A percentile compares a stretch with the other conserved stretches of the same genome.
These are phyloP conservation scores for Drosophila suzukii DNA, from an alignment of 1,140 invertebrate genomes.

Conservation along the genomic window DNA sequence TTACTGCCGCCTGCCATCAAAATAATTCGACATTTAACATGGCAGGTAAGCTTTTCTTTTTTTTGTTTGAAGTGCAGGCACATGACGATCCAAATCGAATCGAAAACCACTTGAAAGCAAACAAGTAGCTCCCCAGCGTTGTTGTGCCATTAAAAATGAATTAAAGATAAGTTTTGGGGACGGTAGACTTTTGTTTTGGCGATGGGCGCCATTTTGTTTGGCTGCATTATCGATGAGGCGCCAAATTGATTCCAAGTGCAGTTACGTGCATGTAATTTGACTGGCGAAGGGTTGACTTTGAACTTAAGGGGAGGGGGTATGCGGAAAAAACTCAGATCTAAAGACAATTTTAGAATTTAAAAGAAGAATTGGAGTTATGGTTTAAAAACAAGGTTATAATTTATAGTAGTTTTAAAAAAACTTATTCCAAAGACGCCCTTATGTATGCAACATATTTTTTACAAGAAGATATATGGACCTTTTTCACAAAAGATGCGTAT, in stretches of 20 bases:
- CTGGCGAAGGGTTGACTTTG: neutral
- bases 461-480: too few relatives aligned
- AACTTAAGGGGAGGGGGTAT: too few relatives aligned
- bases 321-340: too few relatives aligned
- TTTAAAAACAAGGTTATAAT: too few relatives aligned
- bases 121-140: conserved; percentile 51
- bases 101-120: conserved; percentile 68
- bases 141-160: conserved; percentile 78
- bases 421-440: neutral
- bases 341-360: neutral
- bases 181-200: conserved; percentile 34
- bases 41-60: conserved; percentile 36
- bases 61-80: neutral
- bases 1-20: conserved; percentile 67
- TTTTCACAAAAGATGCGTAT: too few relatives aligned
- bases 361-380: too few relatives aligned
- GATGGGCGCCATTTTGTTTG: conserved; percentile 72
- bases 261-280: conserved; percentile 71
- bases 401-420: too few relatives aligned
- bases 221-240: conserved; percentile 75
- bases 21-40: conserved; percentile 78
- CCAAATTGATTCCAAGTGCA: conserved; percentile 76
- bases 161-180: conserved; percentile 48
- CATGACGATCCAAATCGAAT: conserved; percentile 13
- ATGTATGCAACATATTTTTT: neutral